Evolutionary conservation across 2,888 invertebrate species (phyloP), one percentile per base, ranked within the genome.

Genomic region (Cheilosia vulpina): DNA sequence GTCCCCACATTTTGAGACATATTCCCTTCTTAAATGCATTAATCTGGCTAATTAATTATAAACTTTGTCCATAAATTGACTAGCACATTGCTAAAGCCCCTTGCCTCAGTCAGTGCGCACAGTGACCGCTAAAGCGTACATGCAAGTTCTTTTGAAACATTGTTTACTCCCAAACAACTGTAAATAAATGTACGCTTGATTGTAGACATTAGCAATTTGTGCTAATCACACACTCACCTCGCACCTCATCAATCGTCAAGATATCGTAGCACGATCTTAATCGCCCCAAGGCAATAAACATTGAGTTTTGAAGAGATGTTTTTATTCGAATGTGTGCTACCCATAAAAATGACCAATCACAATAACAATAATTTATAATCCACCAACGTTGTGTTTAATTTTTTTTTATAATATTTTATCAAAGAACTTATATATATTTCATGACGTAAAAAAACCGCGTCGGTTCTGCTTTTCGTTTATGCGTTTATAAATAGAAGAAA

Each of bases 1-100:
- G 31, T 41, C 21, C 5, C n/a, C 19, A 17, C 21, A 41, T 15
- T n/a, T 62, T 63, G 55, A 73, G 53, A 31, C 19, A 45, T 73
- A 63, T 34, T 21, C 21, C 9, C 45, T 34, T 27, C 53, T 71
- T 58, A 50, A 71, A 38, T n/a, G 71, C 60, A 50, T 15, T 63
- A 63, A 73, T 45, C 73, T 21, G n/a, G 2, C 19, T 43, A 63
- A 73, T 73, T 73, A 63, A 73, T 73, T 73, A 73, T n/a, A 2
- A 63, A 53, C 53, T 55, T 55, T 63, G 31, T 17, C 63, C 45
- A 55, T 34, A 55, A 34, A 45, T 21, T 31, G 43, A 19, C 9
- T n/a, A 13, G 9, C 47, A 13, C 17, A 4, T 24, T 24, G 21
- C 11, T n/a, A 43, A 43, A 47, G 9, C 1, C 47, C 9, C 17